Percentiles rank a stretch among this genome's conserved stretches.
Evolutionary conservation across 2,113 vertebrate genomes (phyloP).

Genomic region (Scalopus aquaticus): DNA sequence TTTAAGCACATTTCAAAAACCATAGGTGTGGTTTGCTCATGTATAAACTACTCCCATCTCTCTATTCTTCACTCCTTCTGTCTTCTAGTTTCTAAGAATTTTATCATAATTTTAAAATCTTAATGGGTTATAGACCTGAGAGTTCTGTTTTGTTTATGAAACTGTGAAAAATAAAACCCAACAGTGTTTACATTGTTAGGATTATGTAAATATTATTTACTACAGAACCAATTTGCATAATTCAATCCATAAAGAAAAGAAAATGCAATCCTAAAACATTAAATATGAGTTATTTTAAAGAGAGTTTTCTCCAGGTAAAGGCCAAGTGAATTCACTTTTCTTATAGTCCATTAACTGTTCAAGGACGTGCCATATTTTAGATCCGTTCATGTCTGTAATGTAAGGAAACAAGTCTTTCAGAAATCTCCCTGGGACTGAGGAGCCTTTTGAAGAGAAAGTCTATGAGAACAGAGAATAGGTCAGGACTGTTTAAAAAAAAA

Average conservation of each 20-base stretch:
- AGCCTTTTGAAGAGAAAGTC: neutral
- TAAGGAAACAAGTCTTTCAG: conserved; percentile 1
- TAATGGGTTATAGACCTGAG: neutral
- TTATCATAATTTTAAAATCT: conserved; percentile 27
- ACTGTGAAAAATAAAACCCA: neutral
- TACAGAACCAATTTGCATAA: neutral
- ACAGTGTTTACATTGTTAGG: conserved; percentile 24
- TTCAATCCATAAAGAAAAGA: conserved; percentile 25
- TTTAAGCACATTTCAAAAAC: neutral
- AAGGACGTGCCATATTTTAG: conserved; percentile 1
- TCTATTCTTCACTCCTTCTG: neutral
- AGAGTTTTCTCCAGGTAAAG: conserved; percentile 34
- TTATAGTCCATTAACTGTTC: neutral
- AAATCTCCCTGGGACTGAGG: neutral
- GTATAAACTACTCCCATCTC: neutral
- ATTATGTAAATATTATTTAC: conserved; percentile 37
- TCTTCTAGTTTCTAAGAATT: neutral
- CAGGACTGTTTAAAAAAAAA: neutral
- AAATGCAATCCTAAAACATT: conserved; percentile 57
- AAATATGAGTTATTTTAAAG: conserved; percentile 24
- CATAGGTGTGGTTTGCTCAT: neutral
- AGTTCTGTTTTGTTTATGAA: conserved; percentile 11
- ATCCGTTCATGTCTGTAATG: neutral
- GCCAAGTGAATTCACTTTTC: conserved; percentile 21
- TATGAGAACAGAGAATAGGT: neutral